Conservation (phyloP, 2,113 vertebrate species). For the Octodon degus region DNA sequence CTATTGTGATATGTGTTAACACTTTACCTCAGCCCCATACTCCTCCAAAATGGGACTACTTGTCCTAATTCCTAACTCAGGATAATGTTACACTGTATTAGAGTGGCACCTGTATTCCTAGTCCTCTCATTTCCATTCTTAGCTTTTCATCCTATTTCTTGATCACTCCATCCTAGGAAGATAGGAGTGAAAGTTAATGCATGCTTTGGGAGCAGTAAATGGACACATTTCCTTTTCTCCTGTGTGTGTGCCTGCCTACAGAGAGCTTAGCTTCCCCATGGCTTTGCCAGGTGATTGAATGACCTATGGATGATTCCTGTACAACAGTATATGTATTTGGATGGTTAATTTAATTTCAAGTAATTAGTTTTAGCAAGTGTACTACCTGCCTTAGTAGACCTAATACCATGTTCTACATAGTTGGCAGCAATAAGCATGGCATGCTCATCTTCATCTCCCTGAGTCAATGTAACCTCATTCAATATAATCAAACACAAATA, state of each 20-base stretch:
- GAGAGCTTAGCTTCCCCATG: not conserved
- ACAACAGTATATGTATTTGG: not conserved
- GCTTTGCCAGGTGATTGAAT: not conserved
- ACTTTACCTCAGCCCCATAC: accelerated
- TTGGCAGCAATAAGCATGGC: not conserved
- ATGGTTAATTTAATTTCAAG: not conserved
- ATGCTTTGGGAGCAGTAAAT: not conserved
- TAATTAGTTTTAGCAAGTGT: not conserved
- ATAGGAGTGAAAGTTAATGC: not conserved
- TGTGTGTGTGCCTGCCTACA: not conserved
- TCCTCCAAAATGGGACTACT: accelerated
- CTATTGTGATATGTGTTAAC: not conserved
- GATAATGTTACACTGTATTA: accelerated
- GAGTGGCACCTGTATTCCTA: not conserved
- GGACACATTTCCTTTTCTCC: not conserved
- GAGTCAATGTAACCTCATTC: not conserved
- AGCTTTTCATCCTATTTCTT: not conserved
- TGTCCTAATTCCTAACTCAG: not conserved
- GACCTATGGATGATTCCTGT: not conserved
- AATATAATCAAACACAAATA: not conserved
- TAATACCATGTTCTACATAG: not conserved
- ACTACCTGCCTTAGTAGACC: not conserved
- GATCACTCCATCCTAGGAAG: not conserved
- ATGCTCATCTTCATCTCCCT: not conserved
- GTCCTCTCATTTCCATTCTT: not conserved